phyloP scores from a whole-genome alignment of 2,888 invertebrate genomes.

The Biston betularia region DNA sequence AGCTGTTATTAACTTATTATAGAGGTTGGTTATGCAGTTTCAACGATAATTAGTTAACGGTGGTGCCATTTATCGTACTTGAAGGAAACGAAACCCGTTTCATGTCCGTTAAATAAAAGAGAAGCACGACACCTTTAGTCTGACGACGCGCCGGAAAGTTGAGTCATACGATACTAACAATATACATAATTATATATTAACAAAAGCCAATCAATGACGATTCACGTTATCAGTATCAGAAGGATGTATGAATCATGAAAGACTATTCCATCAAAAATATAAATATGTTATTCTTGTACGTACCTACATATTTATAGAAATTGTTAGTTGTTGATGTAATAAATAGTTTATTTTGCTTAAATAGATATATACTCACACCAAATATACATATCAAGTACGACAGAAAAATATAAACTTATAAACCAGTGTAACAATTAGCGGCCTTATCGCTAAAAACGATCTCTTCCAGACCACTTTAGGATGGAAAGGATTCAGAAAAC shows the following conservation, averaged over 20 bases:
- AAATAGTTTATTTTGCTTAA: neutral
- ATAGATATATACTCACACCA: no score
- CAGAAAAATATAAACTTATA: no score
- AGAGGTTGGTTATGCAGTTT: constrained; percentile 25
- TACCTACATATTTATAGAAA: no score
- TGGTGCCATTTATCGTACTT: constrained; percentile 27
- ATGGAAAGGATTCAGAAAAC: no score
- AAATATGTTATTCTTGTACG: neutral
- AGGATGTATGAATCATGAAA: constrained; percentile 65
- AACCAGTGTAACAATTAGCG: no score
- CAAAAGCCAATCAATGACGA: constrained; percentile 64
- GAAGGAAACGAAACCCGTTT: constrained; percentile 47
- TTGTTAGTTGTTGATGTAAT: neutral
- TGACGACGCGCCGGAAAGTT: constrained; percentile 62
- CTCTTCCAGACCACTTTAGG: no score
- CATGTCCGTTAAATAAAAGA: constrained; percentile 40
- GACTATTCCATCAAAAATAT: constrained; percentile 8
- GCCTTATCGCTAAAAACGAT: no score
- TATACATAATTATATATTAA: constrained; percentile 53
- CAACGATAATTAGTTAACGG: constrained; percentile 39
- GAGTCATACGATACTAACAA: constrained; percentile 57
- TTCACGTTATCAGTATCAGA: constrained; percentile 55
- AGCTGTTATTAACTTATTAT: constrained; percentile 26
- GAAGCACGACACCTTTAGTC: constrained; percentile 31
- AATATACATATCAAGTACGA: no score